phyloP scores from a whole-genome alignment of 2,888 invertebrate genomes.

The Nomada flava region DNA sequence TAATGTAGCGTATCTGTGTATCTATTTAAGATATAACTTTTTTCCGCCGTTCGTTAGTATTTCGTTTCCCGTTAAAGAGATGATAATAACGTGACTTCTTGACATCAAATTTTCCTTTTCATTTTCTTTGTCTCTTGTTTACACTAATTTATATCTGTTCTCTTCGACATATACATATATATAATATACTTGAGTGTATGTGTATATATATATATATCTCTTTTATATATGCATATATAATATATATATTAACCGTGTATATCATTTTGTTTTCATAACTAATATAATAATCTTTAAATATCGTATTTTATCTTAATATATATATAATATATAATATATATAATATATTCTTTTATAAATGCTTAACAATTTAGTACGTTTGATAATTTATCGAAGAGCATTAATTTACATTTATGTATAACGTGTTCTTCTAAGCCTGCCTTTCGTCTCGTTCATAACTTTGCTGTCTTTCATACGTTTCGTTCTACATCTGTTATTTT shows the following conservation, averaged over 20 bases:
- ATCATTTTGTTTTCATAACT: constrained; percentile 65
- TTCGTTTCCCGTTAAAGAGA: constrained; percentile 37
- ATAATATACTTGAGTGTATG: constrained; percentile 1
- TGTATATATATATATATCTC: constrained; percentile 37
- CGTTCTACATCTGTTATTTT: constrained; percentile 28
- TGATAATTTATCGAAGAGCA: constrained; percentile 62
- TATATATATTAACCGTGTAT: constrained; percentile 65
- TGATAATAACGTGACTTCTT: constrained; percentile 18
- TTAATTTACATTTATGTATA: constrained; percentile 58
- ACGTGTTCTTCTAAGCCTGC: constrained; percentile 42
- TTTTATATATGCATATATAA: constrained; percentile 47
- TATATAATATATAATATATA: constrained; percentile 54
- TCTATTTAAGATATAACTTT: constrained; percentile 66
- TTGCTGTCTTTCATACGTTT: constrained; percentile 9
- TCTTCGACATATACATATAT: constrained; percentile 55
- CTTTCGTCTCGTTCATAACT: not conserved
- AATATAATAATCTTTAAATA: constrained; percentile 70
- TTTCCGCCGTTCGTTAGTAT: constrained; percentile 31
- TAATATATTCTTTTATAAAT: constrained; percentile 70
- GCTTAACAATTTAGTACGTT: constrained; percentile 74
- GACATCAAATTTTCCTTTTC: not conserved
- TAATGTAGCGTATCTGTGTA: constrained; percentile 67
- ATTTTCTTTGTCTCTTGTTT: not conserved
- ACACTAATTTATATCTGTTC: constrained; percentile 39
- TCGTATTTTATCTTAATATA: constrained; percentile 58